Evolutionary conservation across 2,888 invertebrate species (phyloP), one percentile per base, ranked within the genome.

Genomic region (Lepeophtheirus nordmannii): DNA sequence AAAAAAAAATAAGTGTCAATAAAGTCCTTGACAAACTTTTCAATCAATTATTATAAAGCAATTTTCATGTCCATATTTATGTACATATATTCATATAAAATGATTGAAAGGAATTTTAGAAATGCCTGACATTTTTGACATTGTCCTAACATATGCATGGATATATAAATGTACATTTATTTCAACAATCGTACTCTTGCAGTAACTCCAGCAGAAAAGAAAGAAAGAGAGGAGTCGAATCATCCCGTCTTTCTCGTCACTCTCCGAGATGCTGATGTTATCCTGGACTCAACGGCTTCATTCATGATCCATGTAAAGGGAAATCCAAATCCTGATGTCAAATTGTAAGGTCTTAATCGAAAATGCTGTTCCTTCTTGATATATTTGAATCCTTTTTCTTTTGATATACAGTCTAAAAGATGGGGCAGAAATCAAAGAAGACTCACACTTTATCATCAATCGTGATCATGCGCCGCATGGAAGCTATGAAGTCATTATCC

Each of bases 281-380:
- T 90, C 72, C 85, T 89, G 74, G 85, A 87, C 72, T 90, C 91
- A 0, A 87, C 86, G 73, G 81, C 91, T 67, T 82, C 90, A 40
- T 91, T 90, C 74, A 86, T 91, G 85, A 82, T 91, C 68, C 87
- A 87, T 76, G 85, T 90, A 65, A 84, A 84, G 71, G 91, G 91
- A 11, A 85, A 88, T 71, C 91, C 92, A 1, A 86, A 85, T 73
- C 96, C 97, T 0, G 85, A 84, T 69, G 83, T 96, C 60, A 85
- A 84, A 76, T 94, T 96, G 94, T 92, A 79, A 83, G 87, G 83
- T n/a, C 38, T n/a, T 30, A 14, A 12, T 20, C 10, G 8, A 17
- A 10, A 14, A 46, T n/a, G 53, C 17, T 5, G 17, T 3, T 46
- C 14, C 53, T 46, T 14, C 2, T n/a, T 1, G 8, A 14, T 2